Percentiles rank a stretch among this genome's conserved stretches.
These are phyloP conservation scores for Lutjanus argentimaculatus DNA, from an alignment of 2,797 vertebrate species.

Conservation along the genomic window DNA sequence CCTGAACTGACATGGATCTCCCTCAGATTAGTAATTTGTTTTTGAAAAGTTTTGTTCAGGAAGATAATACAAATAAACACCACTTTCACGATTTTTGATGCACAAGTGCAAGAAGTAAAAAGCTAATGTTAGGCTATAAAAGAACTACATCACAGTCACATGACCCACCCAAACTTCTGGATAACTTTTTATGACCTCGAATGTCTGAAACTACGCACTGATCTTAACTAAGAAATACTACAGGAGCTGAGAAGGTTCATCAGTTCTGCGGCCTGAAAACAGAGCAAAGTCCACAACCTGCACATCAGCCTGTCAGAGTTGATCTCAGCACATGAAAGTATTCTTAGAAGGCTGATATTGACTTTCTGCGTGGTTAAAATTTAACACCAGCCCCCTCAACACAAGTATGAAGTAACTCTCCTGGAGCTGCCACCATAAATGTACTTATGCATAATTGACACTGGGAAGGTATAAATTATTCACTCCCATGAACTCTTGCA, in stretches of 20 bases:
- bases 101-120: no score
- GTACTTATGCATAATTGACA: conserved; percentile 53
- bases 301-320: not conserved
- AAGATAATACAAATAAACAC: no score
- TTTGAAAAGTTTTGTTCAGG: no score
- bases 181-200: not conserved
- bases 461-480: conserved; percentile 44
- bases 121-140: no score
- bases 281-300: not conserved
- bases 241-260: not conserved
- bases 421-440: conserved; percentile 24
- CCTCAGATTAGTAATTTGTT: not conserved
- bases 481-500: not conserved
- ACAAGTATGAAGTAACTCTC: not conserved
- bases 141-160: no score
- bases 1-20: not conserved
- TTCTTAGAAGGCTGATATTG: conserved; percentile 11
- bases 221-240: not conserved
- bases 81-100: no score
- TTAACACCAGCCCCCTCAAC: not conserved
- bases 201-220: not conserved
- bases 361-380: conserved; percentile 14
- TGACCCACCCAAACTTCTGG: no score
- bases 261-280: not conserved
- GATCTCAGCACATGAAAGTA: not conserved